Percentiles rank a stretch among this genome's conserved stretches.
These are phyloP conservation scores for Agelastica alni DNA, from an alignment of 2,888 invertebrate species.

Conservation along the genomic window DNA sequence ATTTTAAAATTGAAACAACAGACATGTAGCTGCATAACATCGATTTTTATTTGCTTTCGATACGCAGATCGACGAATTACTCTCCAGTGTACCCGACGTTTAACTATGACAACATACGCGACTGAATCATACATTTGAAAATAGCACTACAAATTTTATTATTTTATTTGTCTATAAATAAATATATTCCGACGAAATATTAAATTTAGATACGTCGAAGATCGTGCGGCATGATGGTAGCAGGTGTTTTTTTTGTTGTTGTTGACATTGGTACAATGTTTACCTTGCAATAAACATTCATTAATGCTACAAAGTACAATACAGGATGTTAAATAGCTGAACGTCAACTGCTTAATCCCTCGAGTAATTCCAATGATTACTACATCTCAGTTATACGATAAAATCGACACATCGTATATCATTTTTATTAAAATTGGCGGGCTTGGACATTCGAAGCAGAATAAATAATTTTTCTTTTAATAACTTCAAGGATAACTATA, in stretches of 20 bases:
- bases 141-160: constrained; percentile 40
- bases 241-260: constrained; percentile 10
- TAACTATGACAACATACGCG: constrained; percentile 24
- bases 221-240: neutral
- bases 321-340: too few relatives aligned
- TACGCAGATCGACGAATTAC: constrained; percentile 2
- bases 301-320: too few relatives aligned
- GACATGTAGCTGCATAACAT: constrained; percentile 36
- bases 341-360: too few relatives aligned
- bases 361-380: too few relatives aligned
- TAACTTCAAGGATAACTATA: too few relatives aligned
- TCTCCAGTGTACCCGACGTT: constrained; percentile 25
- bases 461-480: too few relatives aligned
- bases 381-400: too few relatives aligned
- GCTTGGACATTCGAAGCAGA: too few relatives aligned
- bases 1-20: constrained; percentile 47
- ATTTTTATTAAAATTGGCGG: too few relatives aligned
- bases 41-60: too few relatives aligned
- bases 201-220: constrained; percentile 5
- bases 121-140: constrained; percentile 41
- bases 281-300: constrained; percentile 10
- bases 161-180: constrained; percentile 36
- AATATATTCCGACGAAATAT: constrained; percentile 9
- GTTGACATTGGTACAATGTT: neutral
- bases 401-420: too few relatives aligned